A percentile compares a stretch with the other conserved stretches of the same genome.
phyloP scores from a whole-genome alignment of 2,888 invertebrate genomes.

The Oxyteleia sp. region DNA sequence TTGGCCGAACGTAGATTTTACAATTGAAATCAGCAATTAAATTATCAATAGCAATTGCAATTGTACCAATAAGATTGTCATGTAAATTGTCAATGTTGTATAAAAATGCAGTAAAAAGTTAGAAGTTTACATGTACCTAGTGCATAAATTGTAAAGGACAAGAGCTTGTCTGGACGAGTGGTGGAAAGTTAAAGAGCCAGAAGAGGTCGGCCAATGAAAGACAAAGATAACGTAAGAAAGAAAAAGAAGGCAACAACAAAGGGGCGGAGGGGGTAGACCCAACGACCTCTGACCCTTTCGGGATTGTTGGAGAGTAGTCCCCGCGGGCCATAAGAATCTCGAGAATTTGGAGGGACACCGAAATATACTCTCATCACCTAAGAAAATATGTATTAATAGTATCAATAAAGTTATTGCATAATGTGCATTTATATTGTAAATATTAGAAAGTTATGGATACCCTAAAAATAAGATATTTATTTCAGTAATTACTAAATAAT shows the following conservation, averaged over 20 bases:
- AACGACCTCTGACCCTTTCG: constrained; percentile 84
- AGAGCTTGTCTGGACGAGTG: constrained; percentile 8
- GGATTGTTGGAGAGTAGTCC: constrained; percentile 80
- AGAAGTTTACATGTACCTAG: constrained; percentile 9
- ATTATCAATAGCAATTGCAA: no score
- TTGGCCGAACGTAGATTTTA: no score
- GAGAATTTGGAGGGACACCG: constrained; percentile 38
- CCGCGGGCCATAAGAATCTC: constrained; percentile 76
- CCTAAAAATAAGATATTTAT: no score
- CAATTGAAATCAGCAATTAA: no score
- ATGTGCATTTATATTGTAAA: no score
- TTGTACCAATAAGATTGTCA: no score
- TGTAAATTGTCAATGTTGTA: no score
- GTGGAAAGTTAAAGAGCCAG: constrained; percentile 32
- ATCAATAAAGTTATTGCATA: background rate
- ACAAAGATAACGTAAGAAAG: constrained; percentile 61
- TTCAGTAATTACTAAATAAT: no score
- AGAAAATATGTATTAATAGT: no score
- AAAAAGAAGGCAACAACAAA: constrained; percentile 36
- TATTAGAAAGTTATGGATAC: no score
- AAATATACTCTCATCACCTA: constrained; percentile 23
- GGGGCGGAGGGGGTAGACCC: constrained; percentile 73
- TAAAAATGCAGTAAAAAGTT: constrained; percentile 1
- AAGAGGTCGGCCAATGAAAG: constrained; percentile 59
- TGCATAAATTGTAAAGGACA: constrained; percentile 15